Base-by-base conservation (phyloP, 2,888 invertebrate species). In the Cantharis flavilabris region DNA sequence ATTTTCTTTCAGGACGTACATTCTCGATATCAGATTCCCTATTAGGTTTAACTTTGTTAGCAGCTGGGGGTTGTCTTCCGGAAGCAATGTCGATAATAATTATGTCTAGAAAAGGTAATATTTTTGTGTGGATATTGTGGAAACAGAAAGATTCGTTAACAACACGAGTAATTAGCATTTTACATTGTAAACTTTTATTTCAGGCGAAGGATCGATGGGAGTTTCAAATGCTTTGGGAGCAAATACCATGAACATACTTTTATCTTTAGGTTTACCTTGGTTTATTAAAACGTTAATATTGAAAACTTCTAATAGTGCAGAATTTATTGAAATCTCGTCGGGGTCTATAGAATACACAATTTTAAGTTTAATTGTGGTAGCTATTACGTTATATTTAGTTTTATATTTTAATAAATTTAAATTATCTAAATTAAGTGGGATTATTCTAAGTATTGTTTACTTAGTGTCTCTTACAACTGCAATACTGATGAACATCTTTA, bases 41-140 rank as follows among this genome's bases (percentile, higher is more conserved):
- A 0, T 95, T 97, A 94, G 98, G 97, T 2, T 92, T 98, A 84
- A 97, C 97, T 0, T 95, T 98, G 84, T 89, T 97, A 78, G 97
- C 97, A 0, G 96, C 96, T 16, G 98, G 97, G 3, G 96, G 97
- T 1, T 96, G 96, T 83, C 91, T 98, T 83, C 98, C 98, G 0
- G 98, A 94, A 87, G 91, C 92, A 13, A 91, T 93, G 28, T 96
- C 97, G 0, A 96, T 96, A 84, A 92, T 95, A 49, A 95, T 98
- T 80, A 95, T 97, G 85, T 93, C 96, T 1, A 91, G 94, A 84
- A 93, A 94, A 91, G 97, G 97, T 96, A 89, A 23, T 9, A 67
- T 23, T 16, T 14, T n/a, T 3, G 26, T 70, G 33, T 33, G 23
- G 20, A 30, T 20, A 71, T 20, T 73, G n/a, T 23, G 23, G 14